Percentiles rank a stretch among this genome's conserved stretches.
These are phyloP conservation scores for Stenoptilia bipunctidactyla DNA, from an alignment of 2,888 invertebrate species.

Conservation along the genomic window DNA sequence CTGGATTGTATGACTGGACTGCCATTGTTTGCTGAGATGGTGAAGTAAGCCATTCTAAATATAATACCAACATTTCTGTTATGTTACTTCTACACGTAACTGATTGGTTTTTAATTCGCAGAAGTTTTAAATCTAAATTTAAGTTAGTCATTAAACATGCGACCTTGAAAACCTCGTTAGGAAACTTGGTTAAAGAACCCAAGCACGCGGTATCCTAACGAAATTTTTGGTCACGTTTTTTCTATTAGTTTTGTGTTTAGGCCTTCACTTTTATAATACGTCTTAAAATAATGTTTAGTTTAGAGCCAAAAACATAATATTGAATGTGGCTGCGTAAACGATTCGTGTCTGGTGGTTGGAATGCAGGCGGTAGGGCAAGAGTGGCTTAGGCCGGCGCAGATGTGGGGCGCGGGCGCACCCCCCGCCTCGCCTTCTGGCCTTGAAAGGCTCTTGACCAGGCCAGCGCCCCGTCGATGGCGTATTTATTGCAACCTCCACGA, in stretches of 20 bases:
- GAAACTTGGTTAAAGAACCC: constrained; percentile 32
- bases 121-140: constrained; percentile 40
- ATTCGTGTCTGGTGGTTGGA: constrained; percentile 34
- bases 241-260: constrained; percentile 22
- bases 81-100: no score
- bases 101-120: neutral
- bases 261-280: constrained; percentile 21
- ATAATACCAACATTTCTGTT: neutral
- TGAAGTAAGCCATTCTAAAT: constrained; percentile 16
- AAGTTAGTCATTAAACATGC: constrained; percentile 34
- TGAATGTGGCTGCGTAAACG: neutral
- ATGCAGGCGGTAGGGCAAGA: constrained; percentile 50
- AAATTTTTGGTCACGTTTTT: constrained; percentile 51
- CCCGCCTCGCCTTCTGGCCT: constrained; percentile 67
- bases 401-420: constrained; percentile 53
- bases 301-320: neutral
- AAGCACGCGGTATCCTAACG: constrained; percentile 41
- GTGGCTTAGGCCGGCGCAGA: constrained; percentile 45
- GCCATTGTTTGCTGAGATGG: constrained; percentile 22
- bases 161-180: constrained; percentile 56
- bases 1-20: constrained; percentile 17
- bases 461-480: constrained; percentile 59
- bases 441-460: constrained; percentile 72
- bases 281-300: constrained; percentile 2
- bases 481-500: constrained; percentile 70